These are phyloP conservation scores for Heliocidaris erythrogramma DNA, from an alignment of 35 echinoderm and acorn worm species.

Conservation along the genomic window DNA sequence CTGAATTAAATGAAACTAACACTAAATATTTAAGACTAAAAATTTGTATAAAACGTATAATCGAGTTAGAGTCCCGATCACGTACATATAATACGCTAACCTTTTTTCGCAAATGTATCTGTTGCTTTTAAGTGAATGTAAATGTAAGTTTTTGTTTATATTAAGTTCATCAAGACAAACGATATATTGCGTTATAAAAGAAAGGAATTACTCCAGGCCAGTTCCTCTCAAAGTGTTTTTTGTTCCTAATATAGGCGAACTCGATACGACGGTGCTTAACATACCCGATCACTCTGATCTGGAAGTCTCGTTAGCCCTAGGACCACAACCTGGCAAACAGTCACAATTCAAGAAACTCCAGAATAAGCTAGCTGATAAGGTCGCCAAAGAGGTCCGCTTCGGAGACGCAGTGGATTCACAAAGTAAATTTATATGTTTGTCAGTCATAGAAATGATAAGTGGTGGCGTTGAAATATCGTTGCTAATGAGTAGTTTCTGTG, in stretches of 20 bases:
- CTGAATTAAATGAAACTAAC: too few species aligned
- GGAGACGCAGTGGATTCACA: background rate
- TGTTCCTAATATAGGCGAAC: slow-evolving; percentile 31
- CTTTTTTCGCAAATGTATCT: too few species aligned
- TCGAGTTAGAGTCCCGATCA: too few species aligned
- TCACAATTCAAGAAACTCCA: slow-evolving; percentile 27
- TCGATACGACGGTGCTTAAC: slow-evolving; percentile 41
- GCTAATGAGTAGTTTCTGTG: background rate
- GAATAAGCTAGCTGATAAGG: slow-evolving; percentile 51
- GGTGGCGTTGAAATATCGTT: background rate
- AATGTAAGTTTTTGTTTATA: too few species aligned
- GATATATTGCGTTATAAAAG: too few species aligned
- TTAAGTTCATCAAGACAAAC: too few species aligned
- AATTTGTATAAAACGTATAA: too few species aligned
- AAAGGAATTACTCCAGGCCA: too few species aligned
- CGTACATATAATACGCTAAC: too few species aligned
- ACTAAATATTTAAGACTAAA: too few species aligned
- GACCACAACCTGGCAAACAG: background rate
- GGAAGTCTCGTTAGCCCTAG: slow-evolving; percentile 47
- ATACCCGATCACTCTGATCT: slow-evolving; percentile 52
- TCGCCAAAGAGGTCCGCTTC: slow-evolving; percentile 50
- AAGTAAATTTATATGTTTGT: background rate
- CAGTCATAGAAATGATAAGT: background rate
- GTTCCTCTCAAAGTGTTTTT: background rate
- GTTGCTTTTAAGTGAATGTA: too few species aligned